phyloP scores from a whole-genome alignment of 2,113 vertebrate genomes.

The Ophthalmolycus amberensis region DNA sequence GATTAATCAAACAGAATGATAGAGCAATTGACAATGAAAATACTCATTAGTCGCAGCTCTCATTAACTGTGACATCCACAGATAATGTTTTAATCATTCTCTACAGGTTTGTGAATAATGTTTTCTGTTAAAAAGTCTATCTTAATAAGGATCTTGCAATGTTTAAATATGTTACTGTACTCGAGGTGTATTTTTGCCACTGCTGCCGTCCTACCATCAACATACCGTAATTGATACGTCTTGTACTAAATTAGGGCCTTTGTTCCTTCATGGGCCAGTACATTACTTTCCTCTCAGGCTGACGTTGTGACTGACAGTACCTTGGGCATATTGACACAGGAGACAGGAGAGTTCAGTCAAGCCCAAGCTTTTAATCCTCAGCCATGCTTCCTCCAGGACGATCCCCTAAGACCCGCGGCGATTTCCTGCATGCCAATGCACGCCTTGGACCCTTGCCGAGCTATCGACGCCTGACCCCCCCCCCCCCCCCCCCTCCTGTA shows the following conservation, averaged over 20 bases:
- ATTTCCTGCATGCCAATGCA: slow-evolving; percentile 75
- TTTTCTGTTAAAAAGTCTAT: background rate
- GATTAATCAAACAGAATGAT: background rate
- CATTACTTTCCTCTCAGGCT: slow-evolving; percentile 72
- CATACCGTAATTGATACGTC: slow-evolving; percentile 29
- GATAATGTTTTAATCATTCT: background rate
- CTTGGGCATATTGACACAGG: slow-evolving; percentile 67
- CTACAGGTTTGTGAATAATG: background rate
- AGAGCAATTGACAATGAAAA: background rate
- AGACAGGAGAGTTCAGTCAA: slow-evolving; percentile 66
- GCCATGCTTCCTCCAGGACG: slow-evolving; percentile 66
- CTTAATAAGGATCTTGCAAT: background rate
- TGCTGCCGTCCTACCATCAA: background rate
- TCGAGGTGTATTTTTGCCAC: background rate
- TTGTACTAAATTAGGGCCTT: slow-evolving; percentile 50
- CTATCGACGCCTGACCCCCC: slow-evolving; percentile 65
- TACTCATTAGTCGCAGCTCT: background rate
- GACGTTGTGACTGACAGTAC: slow-evolving; percentile 62
- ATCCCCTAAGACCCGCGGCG: slow-evolving; percentile 68
- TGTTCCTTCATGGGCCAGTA: slow-evolving; percentile 53
- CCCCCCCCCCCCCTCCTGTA: slow-evolving; percentile 52
- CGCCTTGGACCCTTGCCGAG: slow-evolving; percentile 68
- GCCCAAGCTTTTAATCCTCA: slow-evolving; percentile 75
- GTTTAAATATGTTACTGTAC: background rate
- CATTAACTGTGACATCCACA: background rate